Conservation (phyloP, 53 echinoderm and acorn worm genomes). For the Holothuria scabra region DNA sequence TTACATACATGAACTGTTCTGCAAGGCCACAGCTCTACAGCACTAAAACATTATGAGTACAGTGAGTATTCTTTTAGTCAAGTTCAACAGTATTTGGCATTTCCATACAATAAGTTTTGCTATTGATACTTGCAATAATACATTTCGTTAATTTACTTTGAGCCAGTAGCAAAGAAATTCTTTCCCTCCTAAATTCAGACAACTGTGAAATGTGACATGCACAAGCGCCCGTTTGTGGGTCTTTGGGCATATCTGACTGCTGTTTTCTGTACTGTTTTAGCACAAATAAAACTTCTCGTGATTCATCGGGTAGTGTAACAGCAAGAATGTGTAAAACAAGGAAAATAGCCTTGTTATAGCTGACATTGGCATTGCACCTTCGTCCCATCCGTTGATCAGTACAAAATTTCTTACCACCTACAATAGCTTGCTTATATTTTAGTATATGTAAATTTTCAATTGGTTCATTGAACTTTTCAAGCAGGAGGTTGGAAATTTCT, state of each 20-base stretch:
- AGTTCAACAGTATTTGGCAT: conserved; percentile 6
- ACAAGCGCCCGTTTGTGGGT: conserved; percentile 15
- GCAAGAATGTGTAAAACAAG: background rate
- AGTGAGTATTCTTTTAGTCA: background rate
- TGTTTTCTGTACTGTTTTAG: background rate
- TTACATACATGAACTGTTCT: no score
- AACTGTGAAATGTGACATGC: conserved; percentile 6
- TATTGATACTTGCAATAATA: background rate
- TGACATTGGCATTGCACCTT: conserved; percentile 12
- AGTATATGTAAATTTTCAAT: background rate
- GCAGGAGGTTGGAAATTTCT: background rate
- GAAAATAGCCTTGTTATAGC: background rate
- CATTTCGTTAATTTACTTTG: background rate
- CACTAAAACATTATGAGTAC: no score
- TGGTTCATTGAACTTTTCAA: background rate
- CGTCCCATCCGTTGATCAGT: background rate
- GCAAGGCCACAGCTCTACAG: no score
- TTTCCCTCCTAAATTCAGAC: background rate
- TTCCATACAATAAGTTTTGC: background rate
- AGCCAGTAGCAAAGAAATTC: background rate
- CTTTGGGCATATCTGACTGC: background rate
- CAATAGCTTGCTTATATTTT: background rate
- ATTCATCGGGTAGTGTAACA: background rate
- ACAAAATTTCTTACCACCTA: background rate
- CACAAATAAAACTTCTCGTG: background rate